These are phyloP conservation scores for Proterorhinus semilunaris DNA, from an alignment of 2,113 vertebrate species.

Conservation along the genomic window DNA sequence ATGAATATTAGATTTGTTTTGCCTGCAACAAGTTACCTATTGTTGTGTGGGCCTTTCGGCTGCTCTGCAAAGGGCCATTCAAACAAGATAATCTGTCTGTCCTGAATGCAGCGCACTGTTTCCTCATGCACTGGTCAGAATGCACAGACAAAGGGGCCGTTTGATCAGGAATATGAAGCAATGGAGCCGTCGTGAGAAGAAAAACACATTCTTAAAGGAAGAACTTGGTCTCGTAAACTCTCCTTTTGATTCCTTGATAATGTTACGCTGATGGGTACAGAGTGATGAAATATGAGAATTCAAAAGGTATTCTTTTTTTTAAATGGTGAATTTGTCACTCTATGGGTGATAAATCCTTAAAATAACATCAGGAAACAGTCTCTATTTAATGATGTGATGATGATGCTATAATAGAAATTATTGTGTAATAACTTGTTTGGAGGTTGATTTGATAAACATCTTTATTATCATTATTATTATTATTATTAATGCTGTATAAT, in stretches of 20 bases:
- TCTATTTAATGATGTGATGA: too few relatives aligned
- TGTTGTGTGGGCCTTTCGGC: constrained; percentile 68
- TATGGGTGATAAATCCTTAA: too few relatives aligned
- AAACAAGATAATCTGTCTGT: constrained; percentile 76
- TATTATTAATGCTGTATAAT: too few relatives aligned
- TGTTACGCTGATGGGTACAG: too few relatives aligned
- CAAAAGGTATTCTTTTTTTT: too few relatives aligned
- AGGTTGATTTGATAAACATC: too few relatives aligned
- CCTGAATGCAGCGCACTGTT: constrained; percentile 63
- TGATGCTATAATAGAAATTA: too few relatives aligned
- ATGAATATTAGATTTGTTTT: constrained; percentile 72
- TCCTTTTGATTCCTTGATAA: neutral
- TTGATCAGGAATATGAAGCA: constrained; percentile 73
- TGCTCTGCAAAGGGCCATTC: constrained; percentile 71
- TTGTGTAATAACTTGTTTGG: too few relatives aligned
- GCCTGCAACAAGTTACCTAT: constrained; percentile 76
- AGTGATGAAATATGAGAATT: too few relatives aligned
- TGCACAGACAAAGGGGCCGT: constrained; percentile 68
- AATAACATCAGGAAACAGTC: too few relatives aligned
- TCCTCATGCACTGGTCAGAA: constrained; percentile 45
- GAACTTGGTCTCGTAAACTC: neutral
- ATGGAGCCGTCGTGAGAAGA: constrained; percentile 56
- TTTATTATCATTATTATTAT: too few relatives aligned
- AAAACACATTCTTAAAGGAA: constrained; percentile 50
- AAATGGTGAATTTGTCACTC: too few relatives aligned